A percentile compares a stretch with the other conserved stretches of the same genome.
These are phyloP conservation scores for Baccha elongata DNA, from an alignment of 2,888 invertebrate species.

Conservation along the genomic window DNA sequence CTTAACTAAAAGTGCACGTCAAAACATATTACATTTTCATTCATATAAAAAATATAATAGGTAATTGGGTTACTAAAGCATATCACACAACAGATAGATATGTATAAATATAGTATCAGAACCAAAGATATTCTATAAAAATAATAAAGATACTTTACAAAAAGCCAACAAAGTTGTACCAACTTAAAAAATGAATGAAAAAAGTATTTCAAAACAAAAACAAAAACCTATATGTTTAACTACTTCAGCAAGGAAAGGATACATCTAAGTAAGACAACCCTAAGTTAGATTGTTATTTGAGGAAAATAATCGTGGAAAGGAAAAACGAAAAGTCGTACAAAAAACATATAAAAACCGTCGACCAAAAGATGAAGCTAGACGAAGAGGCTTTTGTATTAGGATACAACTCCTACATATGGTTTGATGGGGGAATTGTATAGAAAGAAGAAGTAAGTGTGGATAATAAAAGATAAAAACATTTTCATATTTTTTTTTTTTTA, in stretches of 20 bases:
- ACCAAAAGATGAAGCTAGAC: slow-evolving; percentile 20
- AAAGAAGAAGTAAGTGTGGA: slow-evolving; percentile 18
- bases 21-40: slow-evolving; percentile 55
- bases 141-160: slow-evolving; percentile 58
- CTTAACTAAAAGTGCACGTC: slow-evolving; percentile 27
- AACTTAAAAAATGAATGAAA: slow-evolving; percentile 30
- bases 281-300: not conserved
- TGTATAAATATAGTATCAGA: not conserved
- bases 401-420: slow-evolving; percentile 23
- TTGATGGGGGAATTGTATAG: not conserved
- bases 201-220: not conserved
- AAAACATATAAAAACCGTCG: not conserved
- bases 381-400: not conserved
- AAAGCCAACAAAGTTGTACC: too few relatives aligned
- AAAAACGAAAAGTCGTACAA: slow-evolving; percentile 5
- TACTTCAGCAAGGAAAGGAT: slow-evolving; percentile 1
- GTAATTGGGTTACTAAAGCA: slow-evolving; percentile 65
- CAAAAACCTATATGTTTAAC: slow-evolving; percentile 5
- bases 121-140: slow-evolving; percentile 29
- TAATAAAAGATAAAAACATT: slow-evolving; percentile 16
- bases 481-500: not conserved
- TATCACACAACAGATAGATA: slow-evolving; percentile 9
- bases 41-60: slow-evolving; percentile 44
- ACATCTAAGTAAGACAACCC: not conserved
- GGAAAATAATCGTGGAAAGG: slow-evolving; percentile 8